Evolutionary conservation across 2,888 invertebrate genomes (phyloP).

Genomic region (Quadroppia sp.): DNA sequence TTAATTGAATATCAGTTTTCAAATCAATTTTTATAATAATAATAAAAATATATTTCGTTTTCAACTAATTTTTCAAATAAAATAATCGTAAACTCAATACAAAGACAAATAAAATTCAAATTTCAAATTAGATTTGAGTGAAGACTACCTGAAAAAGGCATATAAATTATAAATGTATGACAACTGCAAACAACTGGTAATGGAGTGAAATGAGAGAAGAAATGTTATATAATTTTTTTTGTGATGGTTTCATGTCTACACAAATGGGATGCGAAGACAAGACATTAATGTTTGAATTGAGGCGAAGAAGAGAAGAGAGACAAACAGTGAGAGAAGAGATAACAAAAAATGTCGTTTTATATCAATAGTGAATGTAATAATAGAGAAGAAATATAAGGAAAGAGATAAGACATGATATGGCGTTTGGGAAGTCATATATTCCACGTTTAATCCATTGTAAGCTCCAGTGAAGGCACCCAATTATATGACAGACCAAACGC

Average conservation of each 20-base stretch:
- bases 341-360: conserved; percentile 35
- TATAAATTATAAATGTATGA: neutral
- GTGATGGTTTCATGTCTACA: conserved; percentile 22
- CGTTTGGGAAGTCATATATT: conserved; percentile 3
- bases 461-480: conserved; percentile 15
- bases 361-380: conserved; percentile 28
- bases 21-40: neutral
- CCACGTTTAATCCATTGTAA: conserved; percentile 20
- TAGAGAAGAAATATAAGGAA: neutral
- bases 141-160: neutral
- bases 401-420: conserved; percentile 19
- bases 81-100: conserved; percentile 17
- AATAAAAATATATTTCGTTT: conserved; percentile 10
- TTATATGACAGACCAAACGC: conserved; percentile 26
- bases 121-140: conserved; percentile 21
- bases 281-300: neutral
- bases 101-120: neutral
- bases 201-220: conserved; percentile 11
- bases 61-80: conserved; percentile 27
- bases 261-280: neutral
- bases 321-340: conserved; percentile 28
- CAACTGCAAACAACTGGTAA: neutral
- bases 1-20: neutral
- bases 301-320: neutral
- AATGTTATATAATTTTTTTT: conserved; percentile 30